phyloP scores from a whole-genome alignment of 1,140 invertebrate species.

The Medauroidea extradentata region DNA sequence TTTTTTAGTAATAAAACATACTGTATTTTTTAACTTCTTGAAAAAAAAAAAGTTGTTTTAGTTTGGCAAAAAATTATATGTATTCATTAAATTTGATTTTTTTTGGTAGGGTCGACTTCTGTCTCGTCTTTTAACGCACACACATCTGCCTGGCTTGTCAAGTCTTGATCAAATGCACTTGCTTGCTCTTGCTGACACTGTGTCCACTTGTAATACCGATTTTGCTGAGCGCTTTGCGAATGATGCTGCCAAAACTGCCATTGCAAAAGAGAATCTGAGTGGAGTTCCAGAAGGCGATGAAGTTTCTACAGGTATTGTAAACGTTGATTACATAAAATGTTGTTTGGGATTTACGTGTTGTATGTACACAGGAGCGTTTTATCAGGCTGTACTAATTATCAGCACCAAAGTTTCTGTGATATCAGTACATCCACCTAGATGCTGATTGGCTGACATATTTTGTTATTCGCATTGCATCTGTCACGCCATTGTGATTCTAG shows the following conservation, averaged over 20 bases:
- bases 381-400: not conserved
- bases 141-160: slow-evolving; percentile 92
- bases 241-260: slow-evolving; percentile 66
- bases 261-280: slow-evolving; percentile 63
- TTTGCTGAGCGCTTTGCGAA: slow-evolving; percentile 79
- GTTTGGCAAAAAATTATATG: no score
- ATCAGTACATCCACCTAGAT: no score
- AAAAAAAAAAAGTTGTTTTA: no score
- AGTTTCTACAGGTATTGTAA: slow-evolving; percentile 42
- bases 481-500: no score
- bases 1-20: no score
- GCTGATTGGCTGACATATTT: no score
- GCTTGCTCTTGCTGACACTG: slow-evolving; percentile 93
- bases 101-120: slow-evolving; percentile 60
- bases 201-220: slow-evolving; percentile 87
- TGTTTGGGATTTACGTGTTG: not conserved
- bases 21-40: no score
- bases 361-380: no score
- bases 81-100: not conserved
- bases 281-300: slow-evolving; percentile 59
- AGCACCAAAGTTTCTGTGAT: not conserved
- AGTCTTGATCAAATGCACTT: slow-evolving; percentile 99
- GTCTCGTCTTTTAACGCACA: slow-evolving; percentile 88
- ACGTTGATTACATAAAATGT: not conserved
- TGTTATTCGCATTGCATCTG: no score